Base-by-base conservation (phyloP, 92 coral and sea anemone genomes). In the Palythoa caribaeorum region DNA sequence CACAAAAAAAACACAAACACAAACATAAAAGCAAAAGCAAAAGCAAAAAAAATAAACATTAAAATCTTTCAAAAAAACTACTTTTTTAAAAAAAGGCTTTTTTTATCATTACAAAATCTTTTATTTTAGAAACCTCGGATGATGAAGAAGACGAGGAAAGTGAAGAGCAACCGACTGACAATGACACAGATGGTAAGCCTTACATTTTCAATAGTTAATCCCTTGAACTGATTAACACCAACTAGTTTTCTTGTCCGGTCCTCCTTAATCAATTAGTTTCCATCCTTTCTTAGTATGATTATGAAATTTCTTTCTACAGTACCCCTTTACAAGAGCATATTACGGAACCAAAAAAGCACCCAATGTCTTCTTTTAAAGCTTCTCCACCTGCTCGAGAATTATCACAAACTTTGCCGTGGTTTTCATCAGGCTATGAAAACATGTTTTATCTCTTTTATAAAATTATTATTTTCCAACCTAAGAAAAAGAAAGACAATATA, bases 101-200 rank as follows among this genome's bases (percentile, higher is more conserved):
- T 3, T 68, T 15, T 20, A 19, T 8, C 5, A 10, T 28, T 19
- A 10, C 12, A 68, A 20, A 36, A 16, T 1, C 13, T 44, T 80
- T 5, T 80, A 17, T 13, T 62, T 5, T 28, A 65, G 86, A 66
- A 19, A 17, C 86, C 47, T 35, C 52, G 2, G 86, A 63, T 11
- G 74, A 66, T 13, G 85, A 81, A 28, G 86, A 63, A 11, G 62
- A 65, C 17, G 86, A 77, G 65, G 48, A 54, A 36, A 35, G 35
- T 35, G 62, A 48, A 2, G 75, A 66, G 39, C 47, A 14, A 28
- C 40, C 48, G 6, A 50, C 16, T 48, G 75, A 80, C 16, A 60
- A 80, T 50, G 73, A 44, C n/a, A 81, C 66, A 76, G 40, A 81
- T 12, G 86, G 86, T 81, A 48, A 0, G 76, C 48, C 13, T 80